Evolutionary conservation across 2,888 invertebrate species (phyloP).

Genomic region (Folsomia candida): DNA sequence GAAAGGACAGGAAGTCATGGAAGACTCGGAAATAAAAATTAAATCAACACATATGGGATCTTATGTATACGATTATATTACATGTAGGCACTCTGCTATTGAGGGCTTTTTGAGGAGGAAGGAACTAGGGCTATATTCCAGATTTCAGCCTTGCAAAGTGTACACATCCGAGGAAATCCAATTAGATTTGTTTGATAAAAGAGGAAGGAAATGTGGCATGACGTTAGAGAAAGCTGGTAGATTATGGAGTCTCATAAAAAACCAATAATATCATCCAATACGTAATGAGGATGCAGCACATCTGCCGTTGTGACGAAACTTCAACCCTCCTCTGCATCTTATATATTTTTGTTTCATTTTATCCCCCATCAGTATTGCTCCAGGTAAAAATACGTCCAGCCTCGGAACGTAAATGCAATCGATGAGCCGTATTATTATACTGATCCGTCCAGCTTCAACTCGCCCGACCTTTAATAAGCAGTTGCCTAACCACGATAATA

Average conservation of each 20-base stretch:
- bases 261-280: not conserved
- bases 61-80: no score
- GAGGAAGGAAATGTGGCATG: not conserved
- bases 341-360: not conserved
- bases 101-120: no score
- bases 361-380: not conserved
- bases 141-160: no score
- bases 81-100: no score
- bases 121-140: no score
- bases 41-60: no score
- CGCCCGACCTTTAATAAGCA: not conserved
- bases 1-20: no score
- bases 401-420: not conserved
- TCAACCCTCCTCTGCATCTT: not conserved
- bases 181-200: slow-evolving; percentile 1
- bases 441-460: not conserved
- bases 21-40: no score
- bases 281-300: not conserved
- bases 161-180: no score
- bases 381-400: not conserved
- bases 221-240: not conserved
- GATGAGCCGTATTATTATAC: not conserved
- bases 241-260: no score
- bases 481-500: not conserved
- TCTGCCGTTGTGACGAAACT: not conserved